Base-by-base conservation (phyloP, 2,797 vertebrate genomes). In the Ceryle rudis region DNA sequence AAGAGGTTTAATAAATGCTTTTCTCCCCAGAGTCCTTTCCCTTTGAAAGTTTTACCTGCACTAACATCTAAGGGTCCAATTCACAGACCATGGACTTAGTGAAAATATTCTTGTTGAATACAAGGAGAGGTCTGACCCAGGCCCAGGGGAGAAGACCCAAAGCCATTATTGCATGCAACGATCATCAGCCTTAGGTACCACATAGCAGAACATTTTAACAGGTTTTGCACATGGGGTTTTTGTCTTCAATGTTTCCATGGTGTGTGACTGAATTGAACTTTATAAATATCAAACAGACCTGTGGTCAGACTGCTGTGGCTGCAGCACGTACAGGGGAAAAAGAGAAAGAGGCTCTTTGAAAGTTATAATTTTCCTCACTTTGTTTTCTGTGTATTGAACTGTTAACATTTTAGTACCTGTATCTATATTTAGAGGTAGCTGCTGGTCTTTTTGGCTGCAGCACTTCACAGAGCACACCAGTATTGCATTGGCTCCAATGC, bases 1-100 rank as follows among this genome's bases (percentile, higher is more conserved):
- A 83, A 72, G 82, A 77, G 69, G 23, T 89, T 95, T 95, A 95
- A 94, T 91, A 93, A 95, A 96, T 77, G 51, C 41, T 81, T 15
- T 82, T 91, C 78, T 86, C 81, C 78, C 65, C 75, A 22, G 71
- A 87, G 71, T 89, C 78, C 57, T 82, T 88, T 86, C 23, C 41
- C 61, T 97, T 91, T 95, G 88, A 92, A 94, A 78, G 44, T 66
- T 85, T 92, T 92, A 79, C 61, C 88, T 77, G 74, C 52, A 3
- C 57, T 69, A 67, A 83, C 91, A 93, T 86, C 83, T 92, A 71
- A 82, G 49, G 39, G 78, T 64, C 88, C 71, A 84, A 89, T 94
- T 89, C 90, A 95, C 13, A 71, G 42, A 37, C 10, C 67, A 67
- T 1, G 10, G 57, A 80, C 91, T 41, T 73, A 25, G 67, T 71